phyloP scores from a whole-genome alignment of 1,140 invertebrate species.

The Lasaia peninsularis region DNA sequence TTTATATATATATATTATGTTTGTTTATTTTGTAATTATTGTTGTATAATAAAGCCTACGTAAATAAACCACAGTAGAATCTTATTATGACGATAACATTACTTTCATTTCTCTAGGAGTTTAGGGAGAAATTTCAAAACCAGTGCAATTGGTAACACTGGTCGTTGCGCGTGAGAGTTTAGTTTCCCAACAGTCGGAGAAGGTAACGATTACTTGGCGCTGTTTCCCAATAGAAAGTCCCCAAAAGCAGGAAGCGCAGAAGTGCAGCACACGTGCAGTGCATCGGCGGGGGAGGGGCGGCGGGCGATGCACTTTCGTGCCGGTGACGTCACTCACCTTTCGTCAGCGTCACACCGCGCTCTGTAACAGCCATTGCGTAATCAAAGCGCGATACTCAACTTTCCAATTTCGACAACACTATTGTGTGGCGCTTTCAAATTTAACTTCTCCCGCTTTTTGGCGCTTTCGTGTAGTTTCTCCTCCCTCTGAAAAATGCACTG shows the following conservation, averaged over 20 bases:
- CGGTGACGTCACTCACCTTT: constrained; percentile 72
- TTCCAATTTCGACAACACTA: constrained; percentile 77
- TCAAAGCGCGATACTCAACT: constrained; percentile 66
- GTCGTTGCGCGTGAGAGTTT: constrained; percentile 51
- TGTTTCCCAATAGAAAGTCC: constrained; percentile 75
- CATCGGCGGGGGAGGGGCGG: constrained; percentile 37
- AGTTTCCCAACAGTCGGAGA: constrained; percentile 60
- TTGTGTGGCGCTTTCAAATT: constrained; percentile 76
- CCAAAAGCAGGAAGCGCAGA: constrained; percentile 63
- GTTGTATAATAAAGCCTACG: too few relatives aligned
- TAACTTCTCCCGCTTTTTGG: constrained; percentile 59
- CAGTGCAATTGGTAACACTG: too few relatives aligned
- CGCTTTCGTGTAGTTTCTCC: constrained; percentile 70
- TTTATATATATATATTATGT: too few relatives aligned
- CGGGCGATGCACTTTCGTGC: constrained; percentile 71
- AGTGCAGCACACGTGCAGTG: constrained; percentile 55
- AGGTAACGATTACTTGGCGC: constrained; percentile 39
- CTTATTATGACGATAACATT: too few relatives aligned
- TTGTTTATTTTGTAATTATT: too few relatives aligned
- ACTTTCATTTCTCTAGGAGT: too few relatives aligned
- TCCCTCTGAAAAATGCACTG: constrained; percentile 67
- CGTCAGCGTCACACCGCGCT: constrained; percentile 69
- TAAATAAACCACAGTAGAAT: too few relatives aligned
- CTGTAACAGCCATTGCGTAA: constrained; percentile 73
- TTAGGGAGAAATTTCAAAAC: too few relatives aligned